These are phyloP conservation scores for Rambutsinella grinnellia DNA, from an alignment of 2,888 invertebrate genomes.

Conservation along the genomic window DNA sequence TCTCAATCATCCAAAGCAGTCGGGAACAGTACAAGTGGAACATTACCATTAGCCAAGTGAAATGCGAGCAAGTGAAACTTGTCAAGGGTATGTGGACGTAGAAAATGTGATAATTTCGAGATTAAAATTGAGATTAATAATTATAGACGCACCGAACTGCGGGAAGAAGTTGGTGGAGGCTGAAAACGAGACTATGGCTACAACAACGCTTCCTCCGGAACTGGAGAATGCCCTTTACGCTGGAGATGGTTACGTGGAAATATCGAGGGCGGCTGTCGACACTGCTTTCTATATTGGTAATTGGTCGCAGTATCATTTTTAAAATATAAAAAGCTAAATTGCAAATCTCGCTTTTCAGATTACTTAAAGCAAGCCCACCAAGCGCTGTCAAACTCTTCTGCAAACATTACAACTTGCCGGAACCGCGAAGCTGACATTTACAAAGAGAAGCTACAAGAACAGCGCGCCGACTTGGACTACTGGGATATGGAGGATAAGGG, in stretches of 20 bases:
- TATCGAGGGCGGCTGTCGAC: constrained; percentile 48
- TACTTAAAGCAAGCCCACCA: constrained; percentile 65
- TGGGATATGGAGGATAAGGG: constrained; percentile 44
- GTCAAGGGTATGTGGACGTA: constrained; percentile 43
- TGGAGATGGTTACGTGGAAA: constrained; percentile 39
- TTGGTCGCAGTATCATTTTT: background rate
- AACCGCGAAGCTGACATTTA: constrained; percentile 39
- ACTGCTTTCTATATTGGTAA: constrained; percentile 65
- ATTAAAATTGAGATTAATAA: too few relatives aligned
- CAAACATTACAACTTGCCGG: constrained; percentile 58
- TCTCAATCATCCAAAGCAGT: constrained; percentile 68
- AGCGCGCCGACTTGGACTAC: constrained; percentile 32
- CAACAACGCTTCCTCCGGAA: constrained; percentile 41
- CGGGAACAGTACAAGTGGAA: constrained; percentile 68
- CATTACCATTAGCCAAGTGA: constrained; percentile 68
- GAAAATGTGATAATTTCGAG: too few relatives aligned
- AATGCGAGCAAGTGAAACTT: constrained; percentile 64
- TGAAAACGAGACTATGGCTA: constrained; percentile 12
- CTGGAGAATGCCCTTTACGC: constrained; percentile 28
- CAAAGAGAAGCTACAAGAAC: constrained; percentile 42
- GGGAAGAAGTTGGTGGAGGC: constrained; percentile 45
- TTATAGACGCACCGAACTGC: constrained; percentile 64
- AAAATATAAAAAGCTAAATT: background rate
- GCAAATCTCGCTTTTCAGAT: constrained; percentile 36
- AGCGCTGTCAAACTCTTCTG: constrained; percentile 51